Conservation (phyloP, 2,113 vertebrate species). For the Petroica traversi region DNA sequence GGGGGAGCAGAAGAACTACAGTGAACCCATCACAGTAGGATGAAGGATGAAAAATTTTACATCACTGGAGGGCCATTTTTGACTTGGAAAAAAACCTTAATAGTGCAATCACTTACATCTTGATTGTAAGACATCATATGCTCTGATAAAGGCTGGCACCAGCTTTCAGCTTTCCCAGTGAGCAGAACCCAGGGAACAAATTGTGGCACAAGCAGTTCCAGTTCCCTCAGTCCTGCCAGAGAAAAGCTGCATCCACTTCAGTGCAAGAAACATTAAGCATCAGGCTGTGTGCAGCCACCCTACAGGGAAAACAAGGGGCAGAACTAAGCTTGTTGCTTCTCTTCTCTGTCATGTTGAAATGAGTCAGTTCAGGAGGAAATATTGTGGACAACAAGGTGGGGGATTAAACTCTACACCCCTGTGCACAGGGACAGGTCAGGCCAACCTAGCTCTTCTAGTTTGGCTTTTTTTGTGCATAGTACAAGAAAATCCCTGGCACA, state of each 20-base stretch:
- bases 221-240: background rate
- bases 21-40: background rate
- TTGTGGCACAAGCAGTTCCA: background rate
- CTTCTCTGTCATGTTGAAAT: background rate
- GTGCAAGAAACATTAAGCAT: background rate
- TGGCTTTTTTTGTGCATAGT: background rate
- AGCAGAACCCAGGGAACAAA: background rate
- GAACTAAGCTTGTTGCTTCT: background rate
- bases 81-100: background rate
- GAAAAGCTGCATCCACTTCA: background rate
- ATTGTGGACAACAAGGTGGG: accelerated
- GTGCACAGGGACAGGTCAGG: background rate
- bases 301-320: background rate
- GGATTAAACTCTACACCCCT: background rate
- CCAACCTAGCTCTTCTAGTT: background rate
- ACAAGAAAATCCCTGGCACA: background rate
- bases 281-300: background rate
- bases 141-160: background rate
- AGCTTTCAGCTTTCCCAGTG: background rate
- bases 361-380: background rate
- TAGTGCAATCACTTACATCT: background rate
- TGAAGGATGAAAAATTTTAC: background rate
- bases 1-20: background rate
- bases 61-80: background rate
- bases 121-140: background rate